Percentiles rank a stretch among this genome's conserved stretches.
phyloP scores from a whole-genome alignment of 2,113 vertebrate genomes.

The Peucedramus taeniatus region DNA sequence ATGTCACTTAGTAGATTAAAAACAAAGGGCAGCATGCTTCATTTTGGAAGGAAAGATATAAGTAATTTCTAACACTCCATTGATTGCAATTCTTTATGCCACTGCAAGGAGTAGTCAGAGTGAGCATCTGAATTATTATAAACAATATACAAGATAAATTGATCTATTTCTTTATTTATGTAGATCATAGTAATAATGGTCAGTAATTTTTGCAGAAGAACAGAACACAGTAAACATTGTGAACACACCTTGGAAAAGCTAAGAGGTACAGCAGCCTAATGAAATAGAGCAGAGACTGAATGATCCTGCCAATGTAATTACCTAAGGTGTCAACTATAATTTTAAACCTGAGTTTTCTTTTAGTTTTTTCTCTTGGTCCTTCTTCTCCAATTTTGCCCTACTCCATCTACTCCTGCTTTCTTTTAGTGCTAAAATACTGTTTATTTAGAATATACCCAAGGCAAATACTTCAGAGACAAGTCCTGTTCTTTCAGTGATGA shows the following conservation, averaged over 20 bases:
- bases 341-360: not conserved
- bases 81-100: conserved; percentile 11
- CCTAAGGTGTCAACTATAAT: not conserved
- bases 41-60: not conserved
- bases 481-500: not conserved
- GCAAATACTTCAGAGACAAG: not conserved
- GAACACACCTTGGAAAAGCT: not conserved
- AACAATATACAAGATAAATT: not conserved
- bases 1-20: conserved; percentile 35
- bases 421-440: not conserved
- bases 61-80: not conserved
- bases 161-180: conserved; percentile 22
- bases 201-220: conserved; percentile 19
- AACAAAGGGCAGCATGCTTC: not conserved
- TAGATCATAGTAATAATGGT: not conserved
- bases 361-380: not conserved
- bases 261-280: not conserved
- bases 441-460: not conserved
- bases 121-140: conserved; percentile 32
- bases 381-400: not conserved
- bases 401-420: not conserved
- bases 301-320: conserved; percentile 21
- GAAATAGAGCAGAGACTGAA: conserved; percentile 27
- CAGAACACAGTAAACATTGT: not conserved
- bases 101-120: not conserved